Evolutionary conservation across 2,888 invertebrate species (phyloP), one percentile per base, ranked within the genome.

Genomic region (Sylvicola cinctus): DNA sequence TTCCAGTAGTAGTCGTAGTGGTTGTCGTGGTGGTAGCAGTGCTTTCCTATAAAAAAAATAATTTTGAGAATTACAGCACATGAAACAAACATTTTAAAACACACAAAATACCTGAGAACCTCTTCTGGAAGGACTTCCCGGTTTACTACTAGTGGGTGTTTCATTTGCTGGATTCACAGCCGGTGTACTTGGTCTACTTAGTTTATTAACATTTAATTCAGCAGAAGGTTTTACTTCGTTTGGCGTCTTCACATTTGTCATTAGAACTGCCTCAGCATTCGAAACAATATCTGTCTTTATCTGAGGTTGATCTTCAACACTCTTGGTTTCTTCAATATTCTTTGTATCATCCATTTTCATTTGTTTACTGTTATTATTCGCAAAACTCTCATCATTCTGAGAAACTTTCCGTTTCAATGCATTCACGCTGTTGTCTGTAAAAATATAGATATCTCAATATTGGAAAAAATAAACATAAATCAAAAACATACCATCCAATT

Each of bases 1-100:
- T 44, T 15, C 45, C 45, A 2, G 45, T 42, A n/a, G 45, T 45
- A 13, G 46, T 47, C 29, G 42, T 45, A 3, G 56, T 55, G 39
- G 55, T 54, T 4, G 55, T 55, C 39, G 54, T 55, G 40, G 55
- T 58, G 3, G 56, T 59, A 27, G 56, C 52, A 20, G 56, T 56
- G 4, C 20, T 58, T 60, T 31, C 56, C 58, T 29, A 8, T 20
- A 8, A 20, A 8, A 8, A 20, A 20, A 20, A 20, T 20, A 20
- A 20, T 20, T 20, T 20, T 20, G 8, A 20, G 8, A 8, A 20
- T 20, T 8, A 20, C 4, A 20, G 20, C 8, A 20, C 4, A 6
- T 20, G 8, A 20, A 20, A 20, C 8, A 20, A 6, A 20, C 8
- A 4, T 4, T 20, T 20, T 20, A 20, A 20, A 20, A 8, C 20